Base-by-base conservation (phyloP, 2,797 vertebrate genomes). In the Lindbergichthys nudifrons region DNA sequence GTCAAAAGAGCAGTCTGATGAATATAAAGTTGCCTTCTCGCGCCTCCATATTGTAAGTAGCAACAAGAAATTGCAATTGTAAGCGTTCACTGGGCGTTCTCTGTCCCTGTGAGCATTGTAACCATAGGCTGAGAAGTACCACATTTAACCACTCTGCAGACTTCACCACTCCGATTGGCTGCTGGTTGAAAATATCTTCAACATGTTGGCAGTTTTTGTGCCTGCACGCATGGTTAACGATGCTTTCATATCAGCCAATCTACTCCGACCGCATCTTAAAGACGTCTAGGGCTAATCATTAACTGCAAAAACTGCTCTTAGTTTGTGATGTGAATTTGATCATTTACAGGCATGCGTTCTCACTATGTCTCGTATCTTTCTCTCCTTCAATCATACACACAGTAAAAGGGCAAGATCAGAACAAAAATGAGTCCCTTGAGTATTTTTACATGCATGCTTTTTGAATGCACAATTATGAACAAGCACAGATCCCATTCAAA, bases 371-470 rank as follows among this genome's bases (percentile, higher is more conserved):
- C 30, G 30, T 88, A 67, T 21, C 46, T 75, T 26, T 70, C 42
- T 46, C 46, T 64, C 70, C 62, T 73, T 66, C 32, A 46, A 68
- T 75, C 54, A 72, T 56, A 41, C 53, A 68, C 46, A 42, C 51
- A 59, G 63, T 65, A 39, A 65, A 26, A 77, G 54, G 50, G 47
- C 48, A 66, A 59, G 58, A 67, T 61, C n/a, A 66, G 64, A 87
- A 84, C 51, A 80, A 81, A 79, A 70, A 72, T 52, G 57, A 11
- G 43, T 10, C 1, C 48, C 59, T 59, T 46, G 19, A 63, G 41
- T 89, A 59, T 81, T 87, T 84, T 79, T 75, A 79, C 60, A 82
- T 84, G 84, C 90, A 89, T 89, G 87, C 47, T 75, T 67, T 83
- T 67, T 73, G 48, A 39, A 79, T 75, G 70, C 73, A 71, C n/a